Conservation (phyloP, 2,797 vertebrate species). For the Siniperca obscura region DNA sequence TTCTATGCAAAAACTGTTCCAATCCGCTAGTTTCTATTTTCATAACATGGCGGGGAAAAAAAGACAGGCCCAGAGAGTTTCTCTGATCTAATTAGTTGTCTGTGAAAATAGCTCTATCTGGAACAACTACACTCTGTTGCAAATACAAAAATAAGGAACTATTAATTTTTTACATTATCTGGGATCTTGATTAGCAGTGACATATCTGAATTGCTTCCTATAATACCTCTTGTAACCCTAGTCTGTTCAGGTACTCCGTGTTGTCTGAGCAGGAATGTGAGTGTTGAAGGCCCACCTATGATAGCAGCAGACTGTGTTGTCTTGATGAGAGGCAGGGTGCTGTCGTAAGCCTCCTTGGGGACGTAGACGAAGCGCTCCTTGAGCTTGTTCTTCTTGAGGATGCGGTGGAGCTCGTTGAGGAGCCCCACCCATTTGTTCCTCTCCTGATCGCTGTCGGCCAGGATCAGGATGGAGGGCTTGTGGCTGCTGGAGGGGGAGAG, state of each 20-base stretch:
- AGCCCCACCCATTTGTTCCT: conserved; percentile 97
- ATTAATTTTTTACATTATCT: neutral
- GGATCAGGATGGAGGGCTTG: conserved; percentile 95
- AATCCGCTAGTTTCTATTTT: conserved; percentile 28
- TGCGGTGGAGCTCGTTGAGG: conserved; percentile 94
- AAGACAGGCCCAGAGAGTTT: neutral
- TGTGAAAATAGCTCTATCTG: neutral
- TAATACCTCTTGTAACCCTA: neutral
- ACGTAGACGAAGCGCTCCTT: conserved; percentile 97
- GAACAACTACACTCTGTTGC: neutral
- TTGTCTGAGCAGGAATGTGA: neutral
- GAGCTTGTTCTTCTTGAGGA: conserved; percentile 98
- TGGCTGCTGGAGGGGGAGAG: conserved; percentile 91
- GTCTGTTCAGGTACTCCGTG: neutral
- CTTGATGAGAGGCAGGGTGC: conserved; percentile 97
- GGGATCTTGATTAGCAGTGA: neutral
- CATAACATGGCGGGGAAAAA: conserved; percentile 8
- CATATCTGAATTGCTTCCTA: neutral
- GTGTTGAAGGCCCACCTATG: conserved; percentile 85
- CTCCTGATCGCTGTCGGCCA: conserved; percentile 96
- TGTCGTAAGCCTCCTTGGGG: conserved; percentile 98
- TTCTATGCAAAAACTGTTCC: conserved; percentile 8
- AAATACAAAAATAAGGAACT: neutral
- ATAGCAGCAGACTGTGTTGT: conserved; percentile 96
- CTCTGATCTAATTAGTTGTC: neutral